Evolutionary conservation across 2,113 vertebrate genomes (phyloP).

Genomic region (Electrona antarctica): DNA sequence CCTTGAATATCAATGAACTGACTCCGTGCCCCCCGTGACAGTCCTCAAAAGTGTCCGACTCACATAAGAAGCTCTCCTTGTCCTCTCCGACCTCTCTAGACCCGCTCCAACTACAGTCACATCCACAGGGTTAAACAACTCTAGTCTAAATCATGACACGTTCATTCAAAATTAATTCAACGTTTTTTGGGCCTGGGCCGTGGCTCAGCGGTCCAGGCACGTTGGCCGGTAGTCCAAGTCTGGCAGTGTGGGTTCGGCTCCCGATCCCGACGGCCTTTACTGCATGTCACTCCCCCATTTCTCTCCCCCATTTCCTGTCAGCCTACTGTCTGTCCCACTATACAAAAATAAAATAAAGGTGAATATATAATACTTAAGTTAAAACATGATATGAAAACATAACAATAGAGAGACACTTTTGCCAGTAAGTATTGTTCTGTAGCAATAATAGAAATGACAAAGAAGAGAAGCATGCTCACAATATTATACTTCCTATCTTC

Average conservation of each 20-base stretch:
- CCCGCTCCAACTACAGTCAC: slow-evolving; percentile 58
- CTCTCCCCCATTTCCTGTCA: too few relatives aligned
- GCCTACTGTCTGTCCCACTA: too few relatives aligned
- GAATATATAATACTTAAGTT: not conserved
- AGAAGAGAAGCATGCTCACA: too few relatives aligned
- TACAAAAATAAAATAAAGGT: too few relatives aligned
- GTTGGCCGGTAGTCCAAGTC: too few relatives aligned
- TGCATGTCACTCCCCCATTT: too few relatives aligned
- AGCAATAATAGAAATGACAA: too few relatives aligned
- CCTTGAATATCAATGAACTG: slow-evolving; percentile 78
- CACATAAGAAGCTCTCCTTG: slow-evolving; percentile 60
- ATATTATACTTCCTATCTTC: not conserved
- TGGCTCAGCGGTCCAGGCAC: too few relatives aligned
- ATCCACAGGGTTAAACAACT: slow-evolving; percentile 66
- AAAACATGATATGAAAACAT: not conserved
- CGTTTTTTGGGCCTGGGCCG: too few relatives aligned
- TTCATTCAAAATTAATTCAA: slow-evolving; percentile 30
- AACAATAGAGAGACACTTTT: not conserved
- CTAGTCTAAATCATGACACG: slow-evolving; percentile 46
- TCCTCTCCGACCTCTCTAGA: slow-evolving; percentile 71
- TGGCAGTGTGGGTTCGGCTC: too few relatives aligned
- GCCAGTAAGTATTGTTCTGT: too few relatives aligned
- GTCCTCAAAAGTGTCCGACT: slow-evolving; percentile 67
- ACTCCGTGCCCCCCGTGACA: slow-evolving; percentile 65
- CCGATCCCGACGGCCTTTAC: too few relatives aligned